Percentiles rank a stretch among this genome's conserved stretches.
Conservation (phyloP, 2,113 vertebrate species). For the Mormyrus lacerda region DNA sequence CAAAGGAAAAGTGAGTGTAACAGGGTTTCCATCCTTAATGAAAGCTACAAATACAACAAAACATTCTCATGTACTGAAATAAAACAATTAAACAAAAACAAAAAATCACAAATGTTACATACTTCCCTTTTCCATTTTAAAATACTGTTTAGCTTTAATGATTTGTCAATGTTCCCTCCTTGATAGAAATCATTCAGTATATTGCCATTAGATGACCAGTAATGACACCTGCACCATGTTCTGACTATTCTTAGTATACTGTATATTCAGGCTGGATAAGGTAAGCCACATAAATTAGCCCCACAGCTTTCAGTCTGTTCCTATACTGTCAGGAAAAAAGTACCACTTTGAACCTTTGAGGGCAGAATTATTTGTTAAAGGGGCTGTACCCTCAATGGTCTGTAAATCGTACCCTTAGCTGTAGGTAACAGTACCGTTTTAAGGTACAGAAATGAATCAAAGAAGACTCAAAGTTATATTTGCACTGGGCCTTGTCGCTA, state of each 20-base stretch:
- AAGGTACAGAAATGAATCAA: background rate
- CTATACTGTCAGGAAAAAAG: background rate
- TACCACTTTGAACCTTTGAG: background rate
- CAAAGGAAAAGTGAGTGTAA: constrained; percentile 84
- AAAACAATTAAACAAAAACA: background rate
- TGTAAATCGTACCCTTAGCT: background rate
- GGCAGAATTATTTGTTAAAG: background rate
- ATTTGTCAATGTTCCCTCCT: background rate
- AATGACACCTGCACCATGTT: background rate
- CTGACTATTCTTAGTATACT: background rate
- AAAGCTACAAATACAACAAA: background rate
- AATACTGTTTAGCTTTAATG: background rate
- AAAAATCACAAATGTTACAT: background rate
- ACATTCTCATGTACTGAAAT: background rate
- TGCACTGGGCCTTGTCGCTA: background rate
- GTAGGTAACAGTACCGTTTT: background rate
- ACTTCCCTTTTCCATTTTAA: background rate
- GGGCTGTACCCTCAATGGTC: background rate
- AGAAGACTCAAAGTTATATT: background rate
- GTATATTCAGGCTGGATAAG: background rate
- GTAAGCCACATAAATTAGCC: background rate
- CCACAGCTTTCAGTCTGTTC: background rate
- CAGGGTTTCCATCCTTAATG: background rate
- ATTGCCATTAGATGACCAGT: background rate
- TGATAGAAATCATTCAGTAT: background rate